Evolutionary conservation across 2,113 vertebrate genomes (phyloP), one percentile per base, ranked within the genome.

Genomic region (Hippopotamus amphibius): DNA sequence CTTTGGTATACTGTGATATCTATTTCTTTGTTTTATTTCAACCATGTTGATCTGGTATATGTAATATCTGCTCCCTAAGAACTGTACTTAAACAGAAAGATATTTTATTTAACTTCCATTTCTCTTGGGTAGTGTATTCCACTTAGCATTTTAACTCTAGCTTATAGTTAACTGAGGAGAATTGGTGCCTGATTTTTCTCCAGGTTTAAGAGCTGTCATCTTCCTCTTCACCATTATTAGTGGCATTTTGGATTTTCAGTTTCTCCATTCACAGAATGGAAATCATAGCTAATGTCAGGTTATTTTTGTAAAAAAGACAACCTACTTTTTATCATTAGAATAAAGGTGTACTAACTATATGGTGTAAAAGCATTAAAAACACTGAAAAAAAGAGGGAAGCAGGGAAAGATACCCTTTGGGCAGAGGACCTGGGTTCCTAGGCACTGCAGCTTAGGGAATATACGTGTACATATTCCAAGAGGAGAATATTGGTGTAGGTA

Each of bases 231-330:
- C 19, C 65, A 66, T 59, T 33, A 37, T 37, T 71, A 21, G n/a
- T 50, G 48, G 15, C 22, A 53, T 33, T 92, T 92, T 61, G 37
- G 43, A 89, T 89, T 81, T 90, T 88, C 28, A 41, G 2, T 50
- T 88, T 94, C 7, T 89, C 24, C n/a, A 59, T 57, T 88, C 71
- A 46, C 17, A 87, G 24, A 84, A 74, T 55, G n/a, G 22, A 96
- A 91, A 80, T 53, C 37, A 80, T 2, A 26, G 61, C 15, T 8
- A 22, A n/a, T 61, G 13, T 65, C 77, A 59, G 21, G n/a, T 48
- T 48, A 14, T 71, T 88, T 76, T 85, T 46, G 0, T 33, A 6
- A 7, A n/a, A 81, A 72, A 74, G 3, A 24, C 1, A 61, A 41
- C 9, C 50, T 59, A 50, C 11, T 63, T 86, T 77, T 90, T 69